A percentile compares a stretch with the other conserved stretches of the same genome.
phyloP scores from a whole-genome alignment of 2,113 vertebrate genomes.

The Cavia porcellus region DNA sequence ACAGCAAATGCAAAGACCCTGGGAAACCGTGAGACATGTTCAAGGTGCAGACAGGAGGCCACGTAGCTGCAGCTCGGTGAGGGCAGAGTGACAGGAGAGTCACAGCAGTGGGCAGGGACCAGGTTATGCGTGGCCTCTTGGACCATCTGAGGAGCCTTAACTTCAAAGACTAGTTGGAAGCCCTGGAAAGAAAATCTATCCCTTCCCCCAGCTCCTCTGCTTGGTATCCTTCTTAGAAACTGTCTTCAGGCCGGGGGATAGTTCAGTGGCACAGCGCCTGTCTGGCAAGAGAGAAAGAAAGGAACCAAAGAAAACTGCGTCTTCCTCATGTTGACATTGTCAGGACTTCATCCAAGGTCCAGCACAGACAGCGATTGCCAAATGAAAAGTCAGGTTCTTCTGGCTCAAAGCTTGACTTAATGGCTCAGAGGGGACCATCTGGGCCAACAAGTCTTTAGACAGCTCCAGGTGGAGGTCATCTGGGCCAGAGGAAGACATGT shows the following conservation, averaged over 20 bases:
- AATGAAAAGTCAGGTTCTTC: background rate
- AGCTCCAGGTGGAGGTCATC: conserved; percentile 1
- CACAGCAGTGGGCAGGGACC: too few species aligned
- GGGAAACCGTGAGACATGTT: background rate
- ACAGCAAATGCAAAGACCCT: conserved; percentile 52
- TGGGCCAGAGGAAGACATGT: background rate
- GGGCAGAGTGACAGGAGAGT: background rate
- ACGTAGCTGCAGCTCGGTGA: background rate
- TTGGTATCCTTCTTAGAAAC: conserved; percentile 6
- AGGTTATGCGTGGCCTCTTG: background rate
- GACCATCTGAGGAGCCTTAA: background rate
- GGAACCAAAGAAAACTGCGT: too few species aligned
- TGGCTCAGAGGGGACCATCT: background rate
- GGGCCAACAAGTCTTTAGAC: background rate
- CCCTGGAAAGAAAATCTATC: background rate
- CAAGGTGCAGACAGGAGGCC: background rate
- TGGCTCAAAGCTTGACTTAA: background rate
- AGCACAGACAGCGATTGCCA: background rate
- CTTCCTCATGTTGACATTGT: background rate
- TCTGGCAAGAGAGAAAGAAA: too few species aligned
- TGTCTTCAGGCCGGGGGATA: too few species aligned
- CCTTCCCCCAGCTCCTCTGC: background rate
- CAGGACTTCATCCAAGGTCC: background rate
- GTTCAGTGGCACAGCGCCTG: too few species aligned
- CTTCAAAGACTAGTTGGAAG: background rate